phyloP scores from a whole-genome alignment of 1,140 invertebrate genomes.

The Cydia splendana region DNA sequence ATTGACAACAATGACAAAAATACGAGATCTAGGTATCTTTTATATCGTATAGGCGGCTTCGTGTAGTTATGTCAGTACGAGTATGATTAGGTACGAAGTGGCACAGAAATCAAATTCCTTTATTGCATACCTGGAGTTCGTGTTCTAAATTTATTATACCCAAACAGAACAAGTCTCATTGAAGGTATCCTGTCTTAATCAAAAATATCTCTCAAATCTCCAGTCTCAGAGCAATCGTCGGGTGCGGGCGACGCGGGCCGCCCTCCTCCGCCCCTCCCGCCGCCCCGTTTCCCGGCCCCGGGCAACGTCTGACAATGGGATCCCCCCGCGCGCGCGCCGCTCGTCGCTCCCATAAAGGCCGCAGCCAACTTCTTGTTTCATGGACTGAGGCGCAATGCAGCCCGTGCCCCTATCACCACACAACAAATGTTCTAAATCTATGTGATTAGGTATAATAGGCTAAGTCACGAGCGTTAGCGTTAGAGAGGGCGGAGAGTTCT shows the following conservation, averaged over 20 bases:
- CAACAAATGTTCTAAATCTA: slow-evolving; percentile 79
- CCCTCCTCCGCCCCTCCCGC: slow-evolving; percentile 84
- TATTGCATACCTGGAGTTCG: too few species aligned
- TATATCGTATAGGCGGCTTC: too few species aligned
- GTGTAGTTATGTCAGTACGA: too few species aligned
- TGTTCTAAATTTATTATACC: too few species aligned
- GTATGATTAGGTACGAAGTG: too few species aligned
- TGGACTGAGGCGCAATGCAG: slow-evolving; percentile 74
- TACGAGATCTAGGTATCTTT: too few species aligned
- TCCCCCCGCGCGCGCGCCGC: slow-evolving; percentile 75
- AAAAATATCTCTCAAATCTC: slow-evolving; percentile 30
- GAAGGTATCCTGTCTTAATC: background rate
- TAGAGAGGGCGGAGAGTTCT: slow-evolving; percentile 58
- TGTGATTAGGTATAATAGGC: slow-evolving; percentile 74
- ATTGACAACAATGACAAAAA: too few species aligned
- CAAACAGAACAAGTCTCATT: too few species aligned
- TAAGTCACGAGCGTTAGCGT: slow-evolving; percentile 74
- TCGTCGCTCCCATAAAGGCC: slow-evolving; percentile 79
- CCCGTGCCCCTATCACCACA: slow-evolving; percentile 73
- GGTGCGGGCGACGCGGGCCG: slow-evolving; percentile 66
- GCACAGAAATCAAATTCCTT: too few species aligned
- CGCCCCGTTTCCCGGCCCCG: slow-evolving; percentile 84
- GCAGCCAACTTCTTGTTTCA: slow-evolving; percentile 80
- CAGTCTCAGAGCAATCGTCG: slow-evolving; percentile 79
- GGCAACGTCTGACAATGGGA: slow-evolving; percentile 86